Base-by-base conservation (phyloP, 2,797 vertebrate genomes). In the Syngnathus acus region DNA sequence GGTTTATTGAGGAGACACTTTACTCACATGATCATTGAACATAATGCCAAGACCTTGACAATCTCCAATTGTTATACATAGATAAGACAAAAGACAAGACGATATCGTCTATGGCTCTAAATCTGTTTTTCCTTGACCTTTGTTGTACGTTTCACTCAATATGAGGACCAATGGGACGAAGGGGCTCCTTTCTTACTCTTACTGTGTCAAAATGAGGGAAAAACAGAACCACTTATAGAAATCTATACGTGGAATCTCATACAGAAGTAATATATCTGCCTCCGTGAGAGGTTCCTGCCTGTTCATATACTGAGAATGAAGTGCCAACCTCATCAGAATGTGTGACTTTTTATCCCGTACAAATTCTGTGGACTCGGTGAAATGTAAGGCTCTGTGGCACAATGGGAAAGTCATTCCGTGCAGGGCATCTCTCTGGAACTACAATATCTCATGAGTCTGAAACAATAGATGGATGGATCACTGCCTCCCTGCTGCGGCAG, bases 181-280 rank as follows among this genome's bases (percentile, higher is more conserved):
- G 84, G 87, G 87, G 86, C 88, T 90, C 71, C 62, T 86, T 85
- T 80, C 83, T 88, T 76, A 84, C 84, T 87, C 78, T 79, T 85
- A 71, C 78, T 81, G 85, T 75, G 82, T 85, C 82, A 82, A 84
- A 82, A 75, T 53, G 50, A 26, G 42, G 13, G 13, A 65, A 68
- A 38, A 71, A 62, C 55, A 57, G 4, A 16, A 19, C 26, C 16
- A 48, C 32, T 37, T 7, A 57, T 3, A n/a, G 39, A 60, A 60
- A 60, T 60, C 58, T n/a, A n/a, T 13, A 26, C 11, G 13, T 62
- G 8, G 19, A 62, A 57, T 37, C 39, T 71, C 13, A 48, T 38
- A 51, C 17, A n/a, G 60, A 68, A 72, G 67, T 73, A 19, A 67
- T 73, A 45, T 68, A 73, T 74, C 64, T 70, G 68, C 72, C 68